Evolutionary conservation across 2,797 vertebrate genomes (phyloP), one percentile per base, ranked within the genome.

Genomic region (Peromyscus nudipes): DNA sequence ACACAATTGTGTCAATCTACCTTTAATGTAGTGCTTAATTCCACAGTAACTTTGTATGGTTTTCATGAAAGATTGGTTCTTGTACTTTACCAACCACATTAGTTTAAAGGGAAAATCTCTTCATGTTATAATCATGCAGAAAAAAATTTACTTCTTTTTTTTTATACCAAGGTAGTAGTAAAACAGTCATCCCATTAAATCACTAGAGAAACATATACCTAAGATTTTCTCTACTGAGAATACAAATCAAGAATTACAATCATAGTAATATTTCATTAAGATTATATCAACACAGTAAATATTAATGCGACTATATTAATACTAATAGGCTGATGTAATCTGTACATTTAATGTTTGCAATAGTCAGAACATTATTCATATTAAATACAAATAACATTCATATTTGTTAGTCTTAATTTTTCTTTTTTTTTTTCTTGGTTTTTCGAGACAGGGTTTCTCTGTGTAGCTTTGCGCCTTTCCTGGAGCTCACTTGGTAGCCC

Each of bases 261-360:
- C 46, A 37, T 37, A 65, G 9, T 31, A 27, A 86, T 69, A 52
- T 27, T 71, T 71, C 14, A 37, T 17, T 52, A 46, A 86, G 2
- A 71, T 27, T 16, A 19, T 37, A 71, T 27, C 7, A 55, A 7
- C 2, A 37, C 2, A 37, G 29, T 1, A 67, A 69, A 85, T n/a
- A 52, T 25, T 67, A 67, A 67, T 23, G 1, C n/a, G 46, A 80
- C 80, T 64, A 76, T 76, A 43, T 81, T 93, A 25, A 55, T 83
- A 62, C 17, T 92, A 13, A 0, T 57, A 12, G 76, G 34, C 21
- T n/a, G 79, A 65, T 82, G n/a, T 21, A 97, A 10, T 84, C 14
- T 79, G 71, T 77, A 86, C 4, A 89, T 79, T 86, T 96, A 67
- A 55, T 49, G 81, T 88, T 80, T 23, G 34, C 49, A 88, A 29